Base-by-base conservation (phyloP, 1,140 invertebrate genomes). In the Microvelia longipes region DNA sequence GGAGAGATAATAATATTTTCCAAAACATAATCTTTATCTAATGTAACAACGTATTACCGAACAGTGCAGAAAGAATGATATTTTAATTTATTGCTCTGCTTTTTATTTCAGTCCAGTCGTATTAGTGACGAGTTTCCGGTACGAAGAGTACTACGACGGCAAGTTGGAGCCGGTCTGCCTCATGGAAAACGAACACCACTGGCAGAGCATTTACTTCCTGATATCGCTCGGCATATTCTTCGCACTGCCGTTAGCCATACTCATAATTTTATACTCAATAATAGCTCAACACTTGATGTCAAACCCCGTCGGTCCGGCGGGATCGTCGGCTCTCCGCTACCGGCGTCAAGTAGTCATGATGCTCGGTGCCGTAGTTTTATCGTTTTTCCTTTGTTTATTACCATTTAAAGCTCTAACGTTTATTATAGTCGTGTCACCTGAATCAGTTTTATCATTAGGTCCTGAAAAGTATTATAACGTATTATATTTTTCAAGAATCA, bases 361-460 rank as follows among this genome's bases (percentile, higher is more conserved):
- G 26, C 80, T 96, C 14, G 91, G 88, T 2, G 90, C 91, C 1
- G 93, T 97, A 0, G 92, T 96, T 0, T 76, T 90, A n/a, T 89
- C 90, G 14, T 96, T 96, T 79, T 96, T 96, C 78, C 80, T 94
- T 28, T 95, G 92, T 76, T 82, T 96, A 28, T 78, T 96, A 63
- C 94, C 94, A 1, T 92, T 96, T 76, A 84, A 91, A 63, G 85
- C 92, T 1, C 82, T 96, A 19, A 93, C 89, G 0, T 78, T 96
- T 60, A 93, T 89, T 88, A 89, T 94, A 69, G 87, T 94, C 28
- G 79, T 92, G 25, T 86, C 86, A 2, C 80, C 84, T 0, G 85
- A 89, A 73, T 84, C 84, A 67, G 79, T 90, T 72, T 77, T 82
- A 72, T 79, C 80, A 19, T 79, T 83, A 73, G 91, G 91, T 26